These are phyloP conservation scores for Gastrophysa polygoni DNA, from an alignment of 2,888 invertebrate genomes.

Conservation along the genomic window DNA sequence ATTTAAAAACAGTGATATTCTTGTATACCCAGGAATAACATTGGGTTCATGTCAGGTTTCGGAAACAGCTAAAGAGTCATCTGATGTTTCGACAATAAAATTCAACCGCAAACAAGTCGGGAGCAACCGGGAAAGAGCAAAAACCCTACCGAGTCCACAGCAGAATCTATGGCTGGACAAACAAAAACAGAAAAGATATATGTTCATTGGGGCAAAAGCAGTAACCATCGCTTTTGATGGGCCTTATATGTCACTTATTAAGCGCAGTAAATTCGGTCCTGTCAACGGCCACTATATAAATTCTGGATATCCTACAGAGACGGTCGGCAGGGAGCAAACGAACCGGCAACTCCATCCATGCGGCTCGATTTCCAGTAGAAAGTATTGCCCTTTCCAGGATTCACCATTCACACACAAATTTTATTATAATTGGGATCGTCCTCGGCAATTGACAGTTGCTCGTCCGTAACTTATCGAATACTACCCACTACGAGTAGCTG, in stretches of 20 bases:
- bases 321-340: slow-evolving; percentile 27
- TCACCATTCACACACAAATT: slow-evolving; percentile 16
- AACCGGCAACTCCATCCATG: slow-evolving; percentile 36
- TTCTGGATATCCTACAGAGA: slow-evolving; percentile 35
- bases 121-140: background rate
- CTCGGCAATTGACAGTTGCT: background rate
- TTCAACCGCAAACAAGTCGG: background rate
- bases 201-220: slow-evolving; percentile 20
- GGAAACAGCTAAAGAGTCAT: background rate
- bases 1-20: no score
- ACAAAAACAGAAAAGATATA: slow-evolving; percentile 21
- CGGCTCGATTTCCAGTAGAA: slow-evolving; percentile 34
- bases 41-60: background rate
- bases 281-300: slow-evolving; percentile 38
- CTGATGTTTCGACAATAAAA: background rate
- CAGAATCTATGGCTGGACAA: background rate
- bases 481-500: no score
- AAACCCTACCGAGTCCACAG: background rate
- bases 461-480: background rate
- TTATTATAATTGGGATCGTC: slow-evolving; percentile 14
- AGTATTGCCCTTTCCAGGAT: slow-evolving; percentile 30
- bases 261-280: slow-evolving; percentile 36
- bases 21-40: no score
- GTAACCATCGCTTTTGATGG: slow-evolving; percentile 32
- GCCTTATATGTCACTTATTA: slow-evolving; percentile 38